Evolutionary conservation across 92 coral and sea anemone genomes (phyloP), one percentile per base, ranked within the genome.

Genomic region (Hydrozoanthus gracilis): DNA sequence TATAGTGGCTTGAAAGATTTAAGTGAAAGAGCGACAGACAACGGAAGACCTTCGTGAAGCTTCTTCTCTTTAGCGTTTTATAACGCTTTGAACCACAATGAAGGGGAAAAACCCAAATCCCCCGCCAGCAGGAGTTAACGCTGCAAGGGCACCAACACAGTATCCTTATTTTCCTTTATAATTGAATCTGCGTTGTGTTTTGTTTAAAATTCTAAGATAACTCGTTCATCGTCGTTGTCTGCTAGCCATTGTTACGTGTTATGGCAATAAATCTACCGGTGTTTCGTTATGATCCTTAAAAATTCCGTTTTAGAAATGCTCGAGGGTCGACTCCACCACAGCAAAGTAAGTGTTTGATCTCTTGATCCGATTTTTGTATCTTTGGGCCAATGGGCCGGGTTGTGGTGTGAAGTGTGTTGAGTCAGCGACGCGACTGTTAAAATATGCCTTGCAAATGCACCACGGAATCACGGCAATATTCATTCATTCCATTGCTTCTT

Each of bases 11-110:
- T 77, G 90, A 86, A 83, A 74, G 58, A 88, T 88, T 54, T 44
- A 56, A 51, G 55, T 86, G 73, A 75, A 91, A 89, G 61, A 92
- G 90, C 84, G 93, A 88, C 87, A 88, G 87, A 88, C 90, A 91
- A 94, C 95, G 92, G 98, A 94, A 92, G 98, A 94, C 98, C 95
- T 94, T 94, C 95, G 93, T 86, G 91, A 93, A 88, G 91, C 93
- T 65, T 89, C 85, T 65, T 80, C 64, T 84, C 88, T 92, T 90
- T 89, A 90, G 98, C 98, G 98, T 94, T 90, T 83, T 86, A 83
- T 91, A 92, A 91, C 94, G 94, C 98, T 92, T 27, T 90, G 80
- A 91, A 83, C 91, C 94, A 87, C 91, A 77, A 94, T 94, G 98
- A 94, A 94, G 95, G 98, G 98, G 98, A 94, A 92, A 92, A 91